A percentile compares a stretch with the other conserved stretches of the same genome.
phyloP scores from a whole-genome alignment of 1,140 invertebrate species.

The Drosophila malerkotliana region DNA sequence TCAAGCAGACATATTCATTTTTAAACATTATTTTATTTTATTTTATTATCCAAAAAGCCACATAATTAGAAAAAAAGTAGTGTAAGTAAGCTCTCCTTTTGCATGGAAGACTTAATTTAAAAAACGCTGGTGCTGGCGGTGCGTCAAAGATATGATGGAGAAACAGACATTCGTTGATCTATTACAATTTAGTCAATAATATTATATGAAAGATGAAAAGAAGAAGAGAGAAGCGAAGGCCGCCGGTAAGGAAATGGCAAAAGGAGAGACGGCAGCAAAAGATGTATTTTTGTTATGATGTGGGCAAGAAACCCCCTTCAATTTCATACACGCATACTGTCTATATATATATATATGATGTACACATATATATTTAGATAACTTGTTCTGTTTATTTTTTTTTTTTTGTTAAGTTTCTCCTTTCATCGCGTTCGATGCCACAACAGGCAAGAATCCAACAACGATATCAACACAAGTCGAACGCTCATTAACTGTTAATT shows the following conservation, averaged over 20 bases:
- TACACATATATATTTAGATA: conserved; percentile 35
- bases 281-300: conserved; percentile 52
- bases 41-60: neutral
- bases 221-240: conserved; percentile 5
- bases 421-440: conserved; percentile 45
- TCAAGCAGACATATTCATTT: too few relatives aligned
- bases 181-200: conserved; percentile 76
- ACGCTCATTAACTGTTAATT: conserved; percentile 75
- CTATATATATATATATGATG: conserved; percentile 17
- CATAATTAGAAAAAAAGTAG: neutral
- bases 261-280: conserved; percentile 15
- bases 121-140: conserved; percentile 9
- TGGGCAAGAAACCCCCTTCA: conserved; percentile 10
- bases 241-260: neutral
- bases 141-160: conserved; percentile 37
- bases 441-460: conserved; percentile 6
- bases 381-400: conserved; percentile 47
- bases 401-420: conserved; percentile 60
- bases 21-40: too few relatives aligned
- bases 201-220: conserved; percentile 49
- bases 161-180: conserved; percentile 79
- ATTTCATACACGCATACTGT: conserved; percentile 43
- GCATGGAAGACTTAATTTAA: neutral
- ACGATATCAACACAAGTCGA: conserved; percentile 31
- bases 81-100: neutral